Evolutionary conservation across 1,140 invertebrate genomes (phyloP).

Genomic region (Colletes latitarsis): DNA sequence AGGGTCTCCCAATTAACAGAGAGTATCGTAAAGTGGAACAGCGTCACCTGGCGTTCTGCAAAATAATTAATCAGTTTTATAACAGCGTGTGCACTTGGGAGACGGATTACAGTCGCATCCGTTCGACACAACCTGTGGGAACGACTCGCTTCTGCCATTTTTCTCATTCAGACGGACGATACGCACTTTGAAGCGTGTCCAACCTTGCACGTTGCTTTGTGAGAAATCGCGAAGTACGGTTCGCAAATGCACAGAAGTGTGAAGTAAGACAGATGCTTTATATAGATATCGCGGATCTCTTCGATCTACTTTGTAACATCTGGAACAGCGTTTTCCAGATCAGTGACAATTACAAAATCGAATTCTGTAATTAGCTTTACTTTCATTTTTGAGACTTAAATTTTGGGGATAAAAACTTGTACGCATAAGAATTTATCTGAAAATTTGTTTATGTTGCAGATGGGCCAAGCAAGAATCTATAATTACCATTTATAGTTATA

Average conservation of each 20-base stretch:
- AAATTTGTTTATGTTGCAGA: no score
- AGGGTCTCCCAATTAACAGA: neutral
- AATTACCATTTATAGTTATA: no score
- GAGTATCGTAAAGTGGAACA: neutral
- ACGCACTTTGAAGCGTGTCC: constrained; percentile 18
- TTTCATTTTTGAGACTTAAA: no score
- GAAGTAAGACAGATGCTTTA: neutral
- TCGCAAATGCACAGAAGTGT: neutral
- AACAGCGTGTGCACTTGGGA: constrained; percentile 2
- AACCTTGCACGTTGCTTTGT: constrained; percentile 33
- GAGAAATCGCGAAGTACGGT: constrained; percentile 18
- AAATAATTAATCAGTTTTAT: constrained; percentile 13
- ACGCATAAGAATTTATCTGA: no score
- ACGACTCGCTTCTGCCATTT: constrained; percentile 19
- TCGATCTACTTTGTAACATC: neutral
- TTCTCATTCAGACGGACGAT: constrained; percentile 23
- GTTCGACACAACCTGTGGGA: constrained; percentile 38
- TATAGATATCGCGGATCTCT: neutral
- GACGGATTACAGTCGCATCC: constrained; percentile 24
- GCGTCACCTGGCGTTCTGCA: neutral
- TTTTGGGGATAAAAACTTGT: no score
- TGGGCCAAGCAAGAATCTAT: no score
- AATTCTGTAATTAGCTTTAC: no score
- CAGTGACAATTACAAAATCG: no score
- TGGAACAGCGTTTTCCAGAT: no score